Percentiles rank a stretch among this genome's conserved stretches.
Conservation (phyloP, 1,140 invertebrate genomes). For the Nasonia giraulti region DNA sequence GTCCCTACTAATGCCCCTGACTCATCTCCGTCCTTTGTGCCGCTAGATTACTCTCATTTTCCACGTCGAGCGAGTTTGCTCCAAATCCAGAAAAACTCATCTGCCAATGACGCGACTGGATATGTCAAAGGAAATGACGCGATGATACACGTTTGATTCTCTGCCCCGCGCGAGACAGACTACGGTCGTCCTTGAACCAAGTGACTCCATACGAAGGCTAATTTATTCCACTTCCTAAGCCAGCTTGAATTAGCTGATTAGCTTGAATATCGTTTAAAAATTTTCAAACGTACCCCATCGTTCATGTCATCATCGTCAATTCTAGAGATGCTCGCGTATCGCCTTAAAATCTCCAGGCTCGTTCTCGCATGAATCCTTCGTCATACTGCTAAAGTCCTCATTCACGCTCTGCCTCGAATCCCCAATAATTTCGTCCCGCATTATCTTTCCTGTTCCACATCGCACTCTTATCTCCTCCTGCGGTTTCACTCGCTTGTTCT, state of each 20-base stretch:
- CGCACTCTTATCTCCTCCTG: slow-evolving; percentile 1
- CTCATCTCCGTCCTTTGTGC: background rate
- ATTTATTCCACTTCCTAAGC: background rate
- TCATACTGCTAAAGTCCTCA: background rate
- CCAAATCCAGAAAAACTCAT: background rate
- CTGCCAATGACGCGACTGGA: background rate
- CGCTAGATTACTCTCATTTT: background rate
- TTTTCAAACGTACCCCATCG: no score
- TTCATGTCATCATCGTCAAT: no score
- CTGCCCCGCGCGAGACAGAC: no score
- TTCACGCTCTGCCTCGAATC: slow-evolving; percentile 46
- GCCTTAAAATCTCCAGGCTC: background rate
- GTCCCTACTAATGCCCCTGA: background rate
- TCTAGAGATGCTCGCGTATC: no score
- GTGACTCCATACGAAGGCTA: background rate
- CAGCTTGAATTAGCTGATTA: no score
- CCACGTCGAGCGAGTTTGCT: background rate
- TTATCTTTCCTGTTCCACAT: background rate
- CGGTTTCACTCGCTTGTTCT: slow-evolving; percentile 36
- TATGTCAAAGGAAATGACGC: background rate
- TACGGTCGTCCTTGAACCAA: background rate
- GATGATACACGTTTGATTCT: background rate
- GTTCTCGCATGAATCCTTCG: background rate
- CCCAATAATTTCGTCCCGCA: slow-evolving; percentile 17
- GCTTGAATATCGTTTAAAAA: no score